phyloP scores from a whole-genome alignment of 1,140 invertebrate species.

The Leptinotarsa lineolata region DNA sequence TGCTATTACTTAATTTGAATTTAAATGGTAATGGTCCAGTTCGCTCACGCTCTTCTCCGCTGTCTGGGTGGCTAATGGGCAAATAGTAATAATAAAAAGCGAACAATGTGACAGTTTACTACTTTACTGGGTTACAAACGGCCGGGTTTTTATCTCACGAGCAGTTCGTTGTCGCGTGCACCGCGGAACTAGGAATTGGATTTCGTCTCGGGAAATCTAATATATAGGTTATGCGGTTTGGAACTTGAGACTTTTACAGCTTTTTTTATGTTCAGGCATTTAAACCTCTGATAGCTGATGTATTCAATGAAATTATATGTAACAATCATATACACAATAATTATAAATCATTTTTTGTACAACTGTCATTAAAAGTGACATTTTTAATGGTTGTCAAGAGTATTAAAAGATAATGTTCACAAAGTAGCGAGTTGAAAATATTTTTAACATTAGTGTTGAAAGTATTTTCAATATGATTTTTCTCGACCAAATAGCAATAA shows the following conservation, averaged over 20 bases:
- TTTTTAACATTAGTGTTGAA: too few species aligned
- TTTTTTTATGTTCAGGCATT: neutral
- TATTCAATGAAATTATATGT: too few species aligned
- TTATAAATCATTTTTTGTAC: too few species aligned
- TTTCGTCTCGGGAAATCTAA: constrained; percentile 5
- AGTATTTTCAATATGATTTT: too few species aligned
- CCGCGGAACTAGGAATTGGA: neutral
- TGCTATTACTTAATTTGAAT: neutral
- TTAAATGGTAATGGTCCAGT: neutral
- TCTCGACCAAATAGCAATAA: too few species aligned
- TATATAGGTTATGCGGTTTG: constrained; percentile 3
- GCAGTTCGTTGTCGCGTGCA: constrained; percentile 2
- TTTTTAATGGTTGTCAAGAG: too few species aligned
- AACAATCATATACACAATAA: too few species aligned
- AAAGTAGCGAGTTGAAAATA: too few species aligned
- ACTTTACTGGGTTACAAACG: constrained; percentile 5
- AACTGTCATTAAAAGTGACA: too few species aligned
- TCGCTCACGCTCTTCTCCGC: constrained; percentile 6
- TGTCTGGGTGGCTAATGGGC: constrained; percentile 4
- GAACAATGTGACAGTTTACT: constrained; percentile 8
- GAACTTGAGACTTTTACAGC: neutral
- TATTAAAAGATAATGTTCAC: too few species aligned
- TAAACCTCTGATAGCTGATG: too few species aligned
- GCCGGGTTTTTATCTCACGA: neutral
- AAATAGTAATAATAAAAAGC: constrained; percentile 2